Conservation (phyloP, 2,888 invertebrate genomes). For the Serrognathus titanus region DNA sequence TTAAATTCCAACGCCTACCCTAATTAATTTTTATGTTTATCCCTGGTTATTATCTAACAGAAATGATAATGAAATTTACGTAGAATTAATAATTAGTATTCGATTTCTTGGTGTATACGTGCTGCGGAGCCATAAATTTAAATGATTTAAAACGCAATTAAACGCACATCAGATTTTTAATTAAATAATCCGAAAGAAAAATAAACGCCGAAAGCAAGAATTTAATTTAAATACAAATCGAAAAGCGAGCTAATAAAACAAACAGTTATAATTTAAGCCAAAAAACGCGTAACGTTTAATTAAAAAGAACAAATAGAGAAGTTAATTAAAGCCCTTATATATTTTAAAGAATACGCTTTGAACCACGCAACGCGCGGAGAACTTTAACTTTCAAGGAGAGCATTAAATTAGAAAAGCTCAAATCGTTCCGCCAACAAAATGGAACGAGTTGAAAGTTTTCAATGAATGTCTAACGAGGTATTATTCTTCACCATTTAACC, state of each 20-base stretch:
- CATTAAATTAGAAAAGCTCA: conserved; percentile 46
- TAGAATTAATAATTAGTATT: no score
- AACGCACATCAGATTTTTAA: no score
- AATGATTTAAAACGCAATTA: no score
- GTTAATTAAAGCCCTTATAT: conserved; percentile 37
- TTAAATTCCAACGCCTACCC: no score
- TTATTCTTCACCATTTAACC: conserved; percentile 50
- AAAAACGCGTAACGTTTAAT: conserved; percentile 15
- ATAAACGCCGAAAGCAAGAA: no score
- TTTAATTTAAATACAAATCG: no score
- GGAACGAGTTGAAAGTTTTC: conserved; percentile 46
- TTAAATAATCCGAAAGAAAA: no score
- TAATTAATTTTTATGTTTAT: no score
- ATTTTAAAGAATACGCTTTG: conserved; percentile 30
- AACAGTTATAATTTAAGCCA: conserved; percentile 18
- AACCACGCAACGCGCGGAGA: conserved; percentile 28
- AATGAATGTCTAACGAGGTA: conserved; percentile 50
- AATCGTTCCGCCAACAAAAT: conserved; percentile 43
- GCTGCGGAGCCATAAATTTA: no score
- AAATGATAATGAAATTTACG: no score
- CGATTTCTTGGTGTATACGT: no score
- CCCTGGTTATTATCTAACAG: no score
- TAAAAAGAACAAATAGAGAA: conserved; percentile 28
- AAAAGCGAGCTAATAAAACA: background rate
- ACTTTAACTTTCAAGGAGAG: conserved; percentile 26